Evolutionary conservation across 2,888 invertebrate genomes (phyloP).

Genomic region (Hyalella azteca): DNA sequence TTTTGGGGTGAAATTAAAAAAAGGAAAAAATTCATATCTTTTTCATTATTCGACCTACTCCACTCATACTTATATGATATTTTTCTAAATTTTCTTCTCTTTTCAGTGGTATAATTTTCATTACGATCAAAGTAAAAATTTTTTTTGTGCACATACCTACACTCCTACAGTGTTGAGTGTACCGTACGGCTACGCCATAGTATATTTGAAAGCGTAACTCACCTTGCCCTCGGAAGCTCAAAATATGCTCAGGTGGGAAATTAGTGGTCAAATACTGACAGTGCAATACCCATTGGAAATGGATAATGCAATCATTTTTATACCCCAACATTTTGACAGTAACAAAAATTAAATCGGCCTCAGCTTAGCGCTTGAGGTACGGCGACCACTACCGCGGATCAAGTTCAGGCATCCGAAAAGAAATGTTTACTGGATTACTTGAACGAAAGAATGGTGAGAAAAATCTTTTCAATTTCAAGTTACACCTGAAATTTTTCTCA

Average conservation of each 20-base stretch:
- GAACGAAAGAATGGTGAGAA: too few species aligned
- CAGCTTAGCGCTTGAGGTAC: too few species aligned
- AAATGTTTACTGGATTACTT: too few species aligned
- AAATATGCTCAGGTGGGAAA: neutral
- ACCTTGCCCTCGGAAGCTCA: neutral
- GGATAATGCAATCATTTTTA: neutral
- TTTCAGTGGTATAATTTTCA: neutral
- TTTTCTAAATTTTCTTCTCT: neutral
- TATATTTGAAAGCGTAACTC: neutral
- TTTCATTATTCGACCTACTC: too few species aligned
- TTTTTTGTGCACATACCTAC: neutral
- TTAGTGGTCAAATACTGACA: neutral
- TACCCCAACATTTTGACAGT: too few species aligned
- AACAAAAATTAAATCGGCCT: too few species aligned
- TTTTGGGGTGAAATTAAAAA: too few species aligned
- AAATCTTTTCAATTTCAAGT: too few species aligned
- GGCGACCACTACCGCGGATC: too few species aligned
- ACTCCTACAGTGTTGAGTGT: neutral
- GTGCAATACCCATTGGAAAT: neutral
- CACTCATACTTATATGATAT: too few species aligned
- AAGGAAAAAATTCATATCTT: neutral
- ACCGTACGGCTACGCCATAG: neutral
- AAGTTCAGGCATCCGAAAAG: too few species aligned
- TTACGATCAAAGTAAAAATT: neutral
- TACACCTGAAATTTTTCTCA: too few species aligned